Evolutionary conservation across 2,113 vertebrate genomes (phyloP).

Genomic region (Melanerpes aurifrons): DNA sequence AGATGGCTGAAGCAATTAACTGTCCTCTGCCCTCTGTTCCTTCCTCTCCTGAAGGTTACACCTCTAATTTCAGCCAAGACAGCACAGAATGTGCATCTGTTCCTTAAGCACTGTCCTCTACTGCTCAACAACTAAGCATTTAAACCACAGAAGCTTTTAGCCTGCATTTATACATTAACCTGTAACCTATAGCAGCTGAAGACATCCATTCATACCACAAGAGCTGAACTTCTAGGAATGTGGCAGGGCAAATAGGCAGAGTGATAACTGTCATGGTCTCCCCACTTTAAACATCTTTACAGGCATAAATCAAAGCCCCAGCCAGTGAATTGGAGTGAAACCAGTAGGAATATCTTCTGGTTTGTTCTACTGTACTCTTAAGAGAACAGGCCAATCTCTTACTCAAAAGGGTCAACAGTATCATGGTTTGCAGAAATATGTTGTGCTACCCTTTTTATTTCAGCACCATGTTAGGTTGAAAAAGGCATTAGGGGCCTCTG

Average conservation of each 20-base stretch:
- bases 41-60: background rate
- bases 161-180: background rate
- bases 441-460: background rate
- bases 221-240: background rate
- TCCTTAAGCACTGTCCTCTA: background rate
- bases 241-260: background rate
- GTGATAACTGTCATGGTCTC: background rate
- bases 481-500: background rate
- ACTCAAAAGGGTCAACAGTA: background rate
- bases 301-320: background rate
- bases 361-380: background rate
- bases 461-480: background rate
- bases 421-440: background rate
- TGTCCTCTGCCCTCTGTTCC: background rate
- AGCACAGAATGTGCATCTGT: background rate
- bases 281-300: background rate
- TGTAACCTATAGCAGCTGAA: background rate
- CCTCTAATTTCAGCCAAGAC: background rate
- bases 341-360: background rate
- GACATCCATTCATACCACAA: background rate
- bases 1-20: background rate
- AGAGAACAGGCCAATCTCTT: background rate
- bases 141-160: background rate
- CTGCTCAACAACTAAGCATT: background rate
- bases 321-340: background rate